phyloP scores from a whole-genome alignment of 1,140 invertebrate genomes.

The Muscidifurax raptorellus region DNA sequence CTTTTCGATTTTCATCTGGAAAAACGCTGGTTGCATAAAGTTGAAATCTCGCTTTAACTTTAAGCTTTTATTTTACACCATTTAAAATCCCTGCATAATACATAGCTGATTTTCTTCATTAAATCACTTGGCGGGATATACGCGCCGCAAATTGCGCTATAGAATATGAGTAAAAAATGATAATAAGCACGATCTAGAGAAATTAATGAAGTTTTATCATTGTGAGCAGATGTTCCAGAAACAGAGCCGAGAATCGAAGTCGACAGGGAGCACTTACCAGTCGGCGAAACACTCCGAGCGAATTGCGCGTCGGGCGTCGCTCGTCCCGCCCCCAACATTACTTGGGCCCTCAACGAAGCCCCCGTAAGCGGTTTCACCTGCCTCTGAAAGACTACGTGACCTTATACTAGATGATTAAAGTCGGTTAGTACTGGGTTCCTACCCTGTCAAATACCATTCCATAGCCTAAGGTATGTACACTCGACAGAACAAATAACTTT shows the following conservation, averaged over 20 bases:
- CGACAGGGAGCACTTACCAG: constrained; percentile 69
- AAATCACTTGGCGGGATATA: not conserved
- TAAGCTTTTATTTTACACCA: constrained; percentile 8
- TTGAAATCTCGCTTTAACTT: constrained; percentile 23
- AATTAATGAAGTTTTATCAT: constrained; percentile 56
- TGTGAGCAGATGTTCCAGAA: constrained; percentile 72
- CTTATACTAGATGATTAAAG: constrained; percentile 66
- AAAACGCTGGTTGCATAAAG: not conserved
- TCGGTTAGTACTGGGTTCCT: constrained; percentile 53
- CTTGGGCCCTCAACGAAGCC: constrained; percentile 88
- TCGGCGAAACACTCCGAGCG: constrained; percentile 83
- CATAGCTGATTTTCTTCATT: constrained; percentile 7
- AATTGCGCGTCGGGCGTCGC: constrained; percentile 86
- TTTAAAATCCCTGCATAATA: too few species aligned
- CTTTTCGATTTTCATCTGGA: constrained; percentile 27
- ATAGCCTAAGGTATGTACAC: too few species aligned
- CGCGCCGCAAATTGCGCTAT: too few species aligned
- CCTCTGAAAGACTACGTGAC: constrained; percentile 63
- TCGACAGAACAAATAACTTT: too few species aligned
- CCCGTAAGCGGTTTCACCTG: constrained; percentile 79
- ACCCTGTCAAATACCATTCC: too few species aligned
- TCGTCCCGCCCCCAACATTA: constrained; percentile 85
- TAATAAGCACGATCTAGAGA: too few species aligned
- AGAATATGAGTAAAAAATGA: not conserved
- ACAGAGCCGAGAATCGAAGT: constrained; percentile 67